Conservation (phyloP, 2,797 vertebrate species). For the Trachops cirrhosus region DNA sequence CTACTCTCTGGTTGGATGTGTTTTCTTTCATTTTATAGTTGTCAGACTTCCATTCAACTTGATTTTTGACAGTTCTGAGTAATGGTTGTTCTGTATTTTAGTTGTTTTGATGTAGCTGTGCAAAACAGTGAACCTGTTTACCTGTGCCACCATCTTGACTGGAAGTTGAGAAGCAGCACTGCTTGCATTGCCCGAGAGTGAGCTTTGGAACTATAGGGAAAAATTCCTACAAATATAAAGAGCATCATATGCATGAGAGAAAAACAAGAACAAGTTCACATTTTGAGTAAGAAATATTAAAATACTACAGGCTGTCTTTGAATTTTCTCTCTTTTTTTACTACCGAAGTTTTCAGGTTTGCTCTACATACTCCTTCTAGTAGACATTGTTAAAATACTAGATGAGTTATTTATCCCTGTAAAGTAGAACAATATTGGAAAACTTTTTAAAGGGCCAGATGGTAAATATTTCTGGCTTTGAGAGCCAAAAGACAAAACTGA, state of each 20-base stretch:
- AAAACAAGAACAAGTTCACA: background rate
- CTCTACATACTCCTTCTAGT: background rate
- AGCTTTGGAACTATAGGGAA: slow-evolving; percentile 33
- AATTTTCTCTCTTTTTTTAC: background rate
- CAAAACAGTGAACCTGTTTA: too few species aligned
- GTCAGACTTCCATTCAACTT: too few species aligned
- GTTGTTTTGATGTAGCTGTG: too few species aligned
- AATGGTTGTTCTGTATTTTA: too few species aligned
- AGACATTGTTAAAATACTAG: background rate
- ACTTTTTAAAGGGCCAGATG: background rate
- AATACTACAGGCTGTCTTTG: background rate
- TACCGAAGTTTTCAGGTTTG: background rate
- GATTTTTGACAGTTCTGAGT: too few species aligned
- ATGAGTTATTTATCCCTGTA: background rate
- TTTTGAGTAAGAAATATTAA: background rate
- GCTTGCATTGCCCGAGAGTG: slow-evolving; percentile 43
- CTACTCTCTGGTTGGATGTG: too few species aligned
- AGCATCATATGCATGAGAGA: background rate
- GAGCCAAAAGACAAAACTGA: background rate
- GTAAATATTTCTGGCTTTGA: background rate
- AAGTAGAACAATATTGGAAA: background rate
- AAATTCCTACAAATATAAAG: slow-evolving; percentile 4
- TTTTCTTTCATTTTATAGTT: too few species aligned
- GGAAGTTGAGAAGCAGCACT: slow-evolving; percentile 23
- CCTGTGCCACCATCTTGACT: too few species aligned